Evolutionary conservation across 2,888 invertebrate species (phyloP).

Genomic region (Xanthorhoe spadicearia): DNA sequence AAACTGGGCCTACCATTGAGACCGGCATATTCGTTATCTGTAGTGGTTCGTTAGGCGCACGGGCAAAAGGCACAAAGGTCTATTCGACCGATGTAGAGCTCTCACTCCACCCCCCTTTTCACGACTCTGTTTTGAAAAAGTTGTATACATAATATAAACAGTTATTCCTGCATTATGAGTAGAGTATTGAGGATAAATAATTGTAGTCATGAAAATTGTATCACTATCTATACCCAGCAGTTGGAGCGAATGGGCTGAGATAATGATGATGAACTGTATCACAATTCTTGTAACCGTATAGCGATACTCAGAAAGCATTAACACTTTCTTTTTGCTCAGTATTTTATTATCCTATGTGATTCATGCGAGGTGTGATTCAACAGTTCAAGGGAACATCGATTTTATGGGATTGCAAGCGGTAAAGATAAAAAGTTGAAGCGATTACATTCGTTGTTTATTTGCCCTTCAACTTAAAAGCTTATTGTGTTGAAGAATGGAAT

Average conservation of each 20-base stretch:
- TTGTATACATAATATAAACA: constrained; percentile 6
- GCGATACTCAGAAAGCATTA: constrained; percentile 8
- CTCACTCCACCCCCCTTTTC: constrained; percentile 27
- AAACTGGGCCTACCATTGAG: constrained; percentile 37
- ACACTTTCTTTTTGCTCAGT: constrained; percentile 12
- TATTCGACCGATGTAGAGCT: constrained; percentile 42
- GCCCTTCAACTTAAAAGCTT: constrained; percentile 29
- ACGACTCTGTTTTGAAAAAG: constrained; percentile 7
- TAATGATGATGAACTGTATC: too few species aligned
- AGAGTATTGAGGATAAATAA: background rate
- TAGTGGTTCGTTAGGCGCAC: constrained; percentile 63
- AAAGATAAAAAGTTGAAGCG: constrained; percentile 28
- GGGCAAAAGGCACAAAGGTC: constrained; percentile 56
- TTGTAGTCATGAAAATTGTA: background rate
- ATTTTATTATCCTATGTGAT: constrained; percentile 32
- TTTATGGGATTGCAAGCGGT: constrained; percentile 36
- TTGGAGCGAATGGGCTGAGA: too few species aligned
- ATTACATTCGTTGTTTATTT: constrained; percentile 19
- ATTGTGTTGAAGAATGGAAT: constrained; percentile 24
- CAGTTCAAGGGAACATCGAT: constrained; percentile 33
- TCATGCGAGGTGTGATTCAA: constrained; percentile 36
- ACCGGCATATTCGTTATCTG: constrained; percentile 60
- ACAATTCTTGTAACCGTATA: background rate
- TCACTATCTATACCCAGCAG: too few species aligned
- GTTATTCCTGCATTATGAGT: constrained; percentile 2